Percentiles rank a stretch among this genome's conserved stretches.
phyloP scores from a whole-genome alignment of 2,888 invertebrate genomes.

The Cheilosia soror region DNA sequence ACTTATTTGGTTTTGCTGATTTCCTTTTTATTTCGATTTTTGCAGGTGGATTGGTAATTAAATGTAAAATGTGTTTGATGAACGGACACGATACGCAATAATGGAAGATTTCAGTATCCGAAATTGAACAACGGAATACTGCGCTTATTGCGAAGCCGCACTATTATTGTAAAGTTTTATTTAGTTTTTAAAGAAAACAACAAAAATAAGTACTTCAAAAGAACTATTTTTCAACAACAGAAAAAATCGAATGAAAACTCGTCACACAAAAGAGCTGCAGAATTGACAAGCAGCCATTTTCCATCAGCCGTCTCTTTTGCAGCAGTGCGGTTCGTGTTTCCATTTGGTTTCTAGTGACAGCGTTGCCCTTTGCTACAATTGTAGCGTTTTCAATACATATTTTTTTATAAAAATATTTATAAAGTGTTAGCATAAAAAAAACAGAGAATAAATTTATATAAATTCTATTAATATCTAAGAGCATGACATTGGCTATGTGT shows the following conservation, averaged over 20 bases:
- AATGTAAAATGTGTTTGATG: constrained; percentile 50
- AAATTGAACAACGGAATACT: constrained; percentile 66
- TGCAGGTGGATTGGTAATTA: constrained; percentile 1
- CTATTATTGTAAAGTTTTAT: constrained; percentile 45
- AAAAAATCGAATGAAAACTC: constrained; percentile 70
- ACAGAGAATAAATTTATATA: no score
- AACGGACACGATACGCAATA: constrained; percentile 66
- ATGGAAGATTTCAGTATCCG: constrained; percentile 73
- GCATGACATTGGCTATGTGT: no score
- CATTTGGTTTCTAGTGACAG: constrained; percentile 20
- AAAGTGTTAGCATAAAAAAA: no score
- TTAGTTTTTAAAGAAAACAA: constrained; percentile 52
- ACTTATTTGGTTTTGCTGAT: constrained; percentile 45
- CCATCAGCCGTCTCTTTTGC: constrained; percentile 44
- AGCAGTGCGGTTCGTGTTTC: constrained; percentile 36
- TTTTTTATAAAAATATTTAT: no score
- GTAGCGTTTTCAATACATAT: no score
- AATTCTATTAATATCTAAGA: no score
- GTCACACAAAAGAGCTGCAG: constrained; percentile 72
- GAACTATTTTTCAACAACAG: constrained; percentile 69
- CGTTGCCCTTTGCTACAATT: no score
- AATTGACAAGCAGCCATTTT: constrained; percentile 71
- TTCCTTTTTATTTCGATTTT: constrained; percentile 16
- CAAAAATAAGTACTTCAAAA: constrained; percentile 71
- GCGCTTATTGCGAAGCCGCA: constrained; percentile 60